These are phyloP conservation scores for Dipodomys stephensi DNA, from an alignment of 2,113 vertebrate species.

Conservation along the genomic window DNA sequence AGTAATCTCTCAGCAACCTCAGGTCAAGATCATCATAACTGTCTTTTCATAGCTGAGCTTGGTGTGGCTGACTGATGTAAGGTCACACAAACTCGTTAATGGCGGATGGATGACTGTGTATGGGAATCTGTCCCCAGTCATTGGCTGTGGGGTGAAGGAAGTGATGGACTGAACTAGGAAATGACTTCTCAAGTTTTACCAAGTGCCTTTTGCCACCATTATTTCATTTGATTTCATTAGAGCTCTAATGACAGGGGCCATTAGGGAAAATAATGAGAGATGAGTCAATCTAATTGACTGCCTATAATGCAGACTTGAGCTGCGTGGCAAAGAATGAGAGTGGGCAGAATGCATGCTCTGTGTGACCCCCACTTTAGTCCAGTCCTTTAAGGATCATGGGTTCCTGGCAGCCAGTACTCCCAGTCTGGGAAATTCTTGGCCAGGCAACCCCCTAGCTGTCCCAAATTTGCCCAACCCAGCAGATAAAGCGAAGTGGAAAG, in stretches of 20 bases:
- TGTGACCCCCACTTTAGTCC: background rate
- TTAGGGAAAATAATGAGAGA: slow-evolving; percentile 56
- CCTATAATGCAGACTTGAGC: background rate
- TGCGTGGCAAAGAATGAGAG: background rate
- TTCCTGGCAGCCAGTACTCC: slow-evolving; percentile 5
- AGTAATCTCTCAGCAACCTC: background rate
- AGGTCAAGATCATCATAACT: background rate
- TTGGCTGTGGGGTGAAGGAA: background rate
- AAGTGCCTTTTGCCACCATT: background rate
- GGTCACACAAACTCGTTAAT: background rate
- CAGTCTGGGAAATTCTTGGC: slow-evolving; percentile 41
- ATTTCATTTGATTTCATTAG: slow-evolving; percentile 21
- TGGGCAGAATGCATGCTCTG: background rate
- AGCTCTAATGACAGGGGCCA: slow-evolving; percentile 17
- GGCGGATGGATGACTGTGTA: background rate
- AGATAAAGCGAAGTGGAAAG: slow-evolving; percentile 5
- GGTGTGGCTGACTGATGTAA: background rate
- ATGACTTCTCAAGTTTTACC: background rate
- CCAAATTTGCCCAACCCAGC: background rate
- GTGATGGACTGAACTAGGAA: background rate
- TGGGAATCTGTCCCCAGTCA: background rate
- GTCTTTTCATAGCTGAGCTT: background rate
- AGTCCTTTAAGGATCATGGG: background rate
- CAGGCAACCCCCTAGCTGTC: background rate
- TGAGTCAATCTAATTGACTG: slow-evolving; percentile 40